These are phyloP conservation scores for Podiceps cristatus DNA, from an alignment of 2,113 vertebrate species.

Conservation along the genomic window DNA sequence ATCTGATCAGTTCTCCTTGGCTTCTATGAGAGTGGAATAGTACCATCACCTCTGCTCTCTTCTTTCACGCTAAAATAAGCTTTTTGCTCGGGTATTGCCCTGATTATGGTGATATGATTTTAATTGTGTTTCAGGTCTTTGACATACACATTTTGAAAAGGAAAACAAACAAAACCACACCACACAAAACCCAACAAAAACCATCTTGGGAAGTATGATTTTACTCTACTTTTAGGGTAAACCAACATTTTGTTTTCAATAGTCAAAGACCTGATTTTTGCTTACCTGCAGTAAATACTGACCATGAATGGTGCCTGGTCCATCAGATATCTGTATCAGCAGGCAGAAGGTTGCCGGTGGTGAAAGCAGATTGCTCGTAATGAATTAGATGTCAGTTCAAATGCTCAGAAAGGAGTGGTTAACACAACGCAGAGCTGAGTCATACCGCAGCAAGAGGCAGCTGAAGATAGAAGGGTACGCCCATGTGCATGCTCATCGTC, in stretches of 20 bases:
- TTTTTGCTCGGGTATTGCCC: neutral
- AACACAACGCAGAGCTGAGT: conserved; percentile 65
- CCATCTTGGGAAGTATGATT: neutral
- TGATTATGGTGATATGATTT: neutral
- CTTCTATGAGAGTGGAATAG: neutral
- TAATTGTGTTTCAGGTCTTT: neutral
- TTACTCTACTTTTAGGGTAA: neutral
- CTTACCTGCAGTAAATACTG: neutral
- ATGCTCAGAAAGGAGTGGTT: conserved; percentile 68
- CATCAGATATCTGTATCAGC: conserved; percentile 64
- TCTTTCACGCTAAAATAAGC: neutral
- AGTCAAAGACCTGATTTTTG: neutral
- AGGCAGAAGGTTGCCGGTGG: conserved; percentile 43
- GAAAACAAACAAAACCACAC: neutral
- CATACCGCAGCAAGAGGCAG: conserved; percentile 12
- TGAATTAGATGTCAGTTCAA: conserved; percentile 83
- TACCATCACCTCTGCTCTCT: neutral
- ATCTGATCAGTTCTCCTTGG: neutral
- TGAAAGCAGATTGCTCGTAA: conserved; percentile 80
- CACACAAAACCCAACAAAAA: neutral
- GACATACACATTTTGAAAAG: neutral
- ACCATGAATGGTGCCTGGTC: neutral
- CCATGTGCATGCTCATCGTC: neutral
- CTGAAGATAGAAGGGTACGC: neutral
- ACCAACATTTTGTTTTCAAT: neutral